Evolutionary conservation across 35 echinoderm and acorn worm genomes (phyloP).

Genomic region (Eucidaris tribuloides): DNA sequence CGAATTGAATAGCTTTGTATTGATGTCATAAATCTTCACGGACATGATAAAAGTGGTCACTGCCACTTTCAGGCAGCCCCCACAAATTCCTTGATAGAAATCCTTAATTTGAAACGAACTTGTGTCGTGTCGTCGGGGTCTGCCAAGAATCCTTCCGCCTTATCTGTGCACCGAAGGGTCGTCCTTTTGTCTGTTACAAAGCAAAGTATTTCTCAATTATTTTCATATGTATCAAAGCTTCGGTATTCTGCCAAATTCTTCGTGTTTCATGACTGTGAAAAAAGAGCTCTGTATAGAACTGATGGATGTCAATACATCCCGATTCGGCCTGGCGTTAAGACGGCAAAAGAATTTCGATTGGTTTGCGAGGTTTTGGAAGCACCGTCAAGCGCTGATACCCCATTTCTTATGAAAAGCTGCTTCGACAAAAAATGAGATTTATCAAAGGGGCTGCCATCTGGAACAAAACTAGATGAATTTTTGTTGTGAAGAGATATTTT

Average conservation of each 20-base stretch:
- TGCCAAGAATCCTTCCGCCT: constrained; percentile 1
- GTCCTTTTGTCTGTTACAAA: background rate
- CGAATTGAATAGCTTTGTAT: constrained; percentile 1
- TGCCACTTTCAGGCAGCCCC: background rate
- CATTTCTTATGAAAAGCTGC: no score
- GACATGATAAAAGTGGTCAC: constrained; percentile 10
- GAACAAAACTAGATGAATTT: no score
- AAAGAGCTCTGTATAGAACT: no score
- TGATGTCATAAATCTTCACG: constrained; percentile 33
- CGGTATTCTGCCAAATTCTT: constrained; percentile 8
- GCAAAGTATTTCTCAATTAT: constrained; percentile 35
- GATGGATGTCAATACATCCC: no score
- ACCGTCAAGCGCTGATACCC: no score
- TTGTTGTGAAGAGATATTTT: no score
- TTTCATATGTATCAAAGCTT: constrained; percentile 28
- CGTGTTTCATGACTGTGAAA: constrained; percentile 10
- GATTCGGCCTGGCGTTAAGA: no score
- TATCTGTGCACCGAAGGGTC: background rate
- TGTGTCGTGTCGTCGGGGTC: no score
- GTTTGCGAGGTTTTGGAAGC: no score
- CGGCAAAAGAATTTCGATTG: no score
- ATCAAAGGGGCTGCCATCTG: no score
- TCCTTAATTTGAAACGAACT: background rate
- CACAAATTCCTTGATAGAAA: background rate
- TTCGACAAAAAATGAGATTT: no score